Conservation (phyloP, 2,113 vertebrate genomes). For the Dermatemys mawii region DNA sequence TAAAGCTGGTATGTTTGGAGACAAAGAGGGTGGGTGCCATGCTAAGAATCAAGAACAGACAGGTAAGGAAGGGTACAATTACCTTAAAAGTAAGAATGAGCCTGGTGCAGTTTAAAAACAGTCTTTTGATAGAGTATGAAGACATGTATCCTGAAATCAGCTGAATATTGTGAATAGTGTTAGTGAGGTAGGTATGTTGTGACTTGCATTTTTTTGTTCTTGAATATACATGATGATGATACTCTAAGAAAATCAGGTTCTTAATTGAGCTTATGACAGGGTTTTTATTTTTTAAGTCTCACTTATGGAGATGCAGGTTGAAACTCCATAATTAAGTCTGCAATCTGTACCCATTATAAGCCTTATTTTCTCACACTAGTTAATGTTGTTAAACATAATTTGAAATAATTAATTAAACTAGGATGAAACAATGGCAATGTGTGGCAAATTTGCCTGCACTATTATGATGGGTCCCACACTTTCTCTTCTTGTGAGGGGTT, state of each 20-base stretch:
- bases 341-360: not conserved
- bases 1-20: not conserved
- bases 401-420: no score
- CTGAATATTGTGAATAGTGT: not conserved
- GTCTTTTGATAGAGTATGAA: not conserved
- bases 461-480: no score
- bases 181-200: not conserved
- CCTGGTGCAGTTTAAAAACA: not conserved
- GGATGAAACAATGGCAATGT: not conserved
- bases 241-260: not conserved
- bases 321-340: not conserved
- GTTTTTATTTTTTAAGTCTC: not conserved
- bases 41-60: not conserved
- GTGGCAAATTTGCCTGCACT: no score
- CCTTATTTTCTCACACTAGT: not conserved
- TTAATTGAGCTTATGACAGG: not conserved
- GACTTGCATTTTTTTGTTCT: not conserved
- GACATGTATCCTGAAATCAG: not conserved
- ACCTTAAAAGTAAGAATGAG: not conserved
- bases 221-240: not conserved
- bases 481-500: no score
- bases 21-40: not conserved
- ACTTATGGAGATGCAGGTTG: not conserved
- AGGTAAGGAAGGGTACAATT: not conserved
- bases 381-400: not conserved